A percentile compares a stretch with the other conserved stretches of the same genome.
Evolutionary conservation across 2,888 invertebrate genomes (phyloP).

Genomic region (Bellardia bayeri): DNA sequence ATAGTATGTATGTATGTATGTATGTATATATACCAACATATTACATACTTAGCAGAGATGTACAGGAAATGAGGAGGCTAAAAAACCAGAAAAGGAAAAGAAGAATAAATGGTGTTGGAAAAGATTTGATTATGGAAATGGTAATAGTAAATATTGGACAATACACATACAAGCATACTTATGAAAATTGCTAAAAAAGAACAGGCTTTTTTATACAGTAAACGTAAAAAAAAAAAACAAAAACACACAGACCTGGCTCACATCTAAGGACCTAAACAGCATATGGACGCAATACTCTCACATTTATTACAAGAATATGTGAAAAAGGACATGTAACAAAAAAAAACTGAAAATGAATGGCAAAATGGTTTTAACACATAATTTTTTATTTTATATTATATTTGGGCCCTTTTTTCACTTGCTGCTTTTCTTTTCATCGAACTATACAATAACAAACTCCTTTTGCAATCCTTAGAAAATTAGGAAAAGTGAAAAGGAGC

Average conservation of each 20-base stretch:
- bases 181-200: constrained; percentile 45
- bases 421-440: background rate
- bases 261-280: constrained; percentile 36
- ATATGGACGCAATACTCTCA: constrained; percentile 42
- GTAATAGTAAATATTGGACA: constrained; percentile 37
- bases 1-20: no score
- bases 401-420: constrained; percentile 34
- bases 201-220: constrained; percentile 31
- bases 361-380: constrained; percentile 67
- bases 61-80: constrained; percentile 34
- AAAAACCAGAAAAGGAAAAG: constrained; percentile 23
- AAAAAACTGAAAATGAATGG: constrained; percentile 44
- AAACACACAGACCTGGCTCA: background rate
- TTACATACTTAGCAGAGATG: background rate
- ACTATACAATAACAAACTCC: background rate
- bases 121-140: constrained; percentile 70
- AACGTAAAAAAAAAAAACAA: constrained; percentile 16
- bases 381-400: constrained; percentile 69
- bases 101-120: constrained; percentile 63
- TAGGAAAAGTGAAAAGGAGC: constrained; percentile 34
- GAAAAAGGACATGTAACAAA: constrained; percentile 52
- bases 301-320: constrained; percentile 31
- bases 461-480: constrained; percentile 21
- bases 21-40: no score
- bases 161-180: constrained; percentile 8